Base-by-base conservation (phyloP, 1,140 invertebrate genomes). In the Ericerus pela region DNA sequence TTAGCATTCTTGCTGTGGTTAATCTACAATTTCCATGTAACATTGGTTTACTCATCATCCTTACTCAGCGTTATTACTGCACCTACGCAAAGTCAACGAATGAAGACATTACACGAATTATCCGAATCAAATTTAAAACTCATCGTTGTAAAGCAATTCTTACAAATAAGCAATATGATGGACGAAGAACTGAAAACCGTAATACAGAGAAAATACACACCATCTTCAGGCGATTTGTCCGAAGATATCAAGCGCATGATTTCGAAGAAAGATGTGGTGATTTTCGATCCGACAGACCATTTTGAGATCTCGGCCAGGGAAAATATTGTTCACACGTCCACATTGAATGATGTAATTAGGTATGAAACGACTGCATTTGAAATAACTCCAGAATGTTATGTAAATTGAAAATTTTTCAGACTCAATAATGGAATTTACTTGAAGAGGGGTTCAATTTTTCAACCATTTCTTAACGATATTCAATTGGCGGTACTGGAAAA, bases 21-120 rank as follows among this genome's bases (percentile, higher is more conserved):
- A 24, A 24, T 47, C 14, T 47, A 47, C 26, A 47, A 47, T 47
- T 47, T 47, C 41, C 41, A 47, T 24, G 26, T 47, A 8, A 47
- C 41, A 16, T 16, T 47, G 3, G 41, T 47, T 18, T 47, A 47
- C 14, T 24, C 41, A 14, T 47, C 41, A 5, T 47, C 41, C 16
- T 47, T 47, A 24, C 16, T 47, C 20, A 47, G 41, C 26, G 22
- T 47, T 24, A 47, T 47, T 5, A 47, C 41, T 2, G 26, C 22
- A 22, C 41, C 41, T 3, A 14, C 41, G 12, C 26, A 47, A 10
- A 10, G 26, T 24, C 20, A 47, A 8, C 41, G 20, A 14, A 47
- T 47, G 26, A 3, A 24, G 26, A 47, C 41, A 3, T 14, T 47
- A 47, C 2, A 20, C 22, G 3, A 47, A 47, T 20, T 47, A 22